Conservation (phyloP, 2,113 vertebrate genomes). For the Alethe castanea region DNA sequence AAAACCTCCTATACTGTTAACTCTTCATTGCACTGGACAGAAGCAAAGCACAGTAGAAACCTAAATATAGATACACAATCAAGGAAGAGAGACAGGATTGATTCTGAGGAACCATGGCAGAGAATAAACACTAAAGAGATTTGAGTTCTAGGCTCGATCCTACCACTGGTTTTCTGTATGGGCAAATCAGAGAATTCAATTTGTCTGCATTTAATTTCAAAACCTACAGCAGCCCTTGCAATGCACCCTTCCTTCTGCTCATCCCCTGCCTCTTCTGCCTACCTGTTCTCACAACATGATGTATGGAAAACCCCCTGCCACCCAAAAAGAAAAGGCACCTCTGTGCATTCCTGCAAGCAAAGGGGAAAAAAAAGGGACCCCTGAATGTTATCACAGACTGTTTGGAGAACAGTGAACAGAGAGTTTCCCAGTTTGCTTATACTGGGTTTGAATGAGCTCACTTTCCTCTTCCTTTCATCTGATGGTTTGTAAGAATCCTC, state of each 20-base stretch:
- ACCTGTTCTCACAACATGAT: not conserved
- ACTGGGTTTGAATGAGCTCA: not conserved
- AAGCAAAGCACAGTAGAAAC: not conserved
- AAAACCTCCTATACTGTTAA: not conserved
- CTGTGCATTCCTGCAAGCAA: not conserved
- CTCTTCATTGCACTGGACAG: not conserved
- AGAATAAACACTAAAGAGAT: not conserved
- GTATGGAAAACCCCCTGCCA: too few relatives aligned
- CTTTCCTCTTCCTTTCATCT: not conserved
- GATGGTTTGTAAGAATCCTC: not conserved
- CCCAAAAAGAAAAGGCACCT: not conserved
- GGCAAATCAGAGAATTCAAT: not conserved
- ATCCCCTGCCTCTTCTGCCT: not conserved
- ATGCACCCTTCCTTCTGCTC: not conserved
- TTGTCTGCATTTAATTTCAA: not conserved
- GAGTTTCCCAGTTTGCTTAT: not conserved
- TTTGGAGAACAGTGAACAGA: not conserved
- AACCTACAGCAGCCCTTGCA: not conserved
- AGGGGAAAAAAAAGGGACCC: not conserved
- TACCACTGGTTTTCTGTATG: not conserved
- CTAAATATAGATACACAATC: not conserved
- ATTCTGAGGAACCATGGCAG: not conserved
- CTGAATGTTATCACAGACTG: not conserved
- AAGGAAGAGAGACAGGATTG: not conserved
- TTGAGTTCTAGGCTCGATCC: not conserved